Base-by-base conservation (phyloP, 2,797 vertebrate genomes). In the Eupleurogrammus muticus region DNA sequence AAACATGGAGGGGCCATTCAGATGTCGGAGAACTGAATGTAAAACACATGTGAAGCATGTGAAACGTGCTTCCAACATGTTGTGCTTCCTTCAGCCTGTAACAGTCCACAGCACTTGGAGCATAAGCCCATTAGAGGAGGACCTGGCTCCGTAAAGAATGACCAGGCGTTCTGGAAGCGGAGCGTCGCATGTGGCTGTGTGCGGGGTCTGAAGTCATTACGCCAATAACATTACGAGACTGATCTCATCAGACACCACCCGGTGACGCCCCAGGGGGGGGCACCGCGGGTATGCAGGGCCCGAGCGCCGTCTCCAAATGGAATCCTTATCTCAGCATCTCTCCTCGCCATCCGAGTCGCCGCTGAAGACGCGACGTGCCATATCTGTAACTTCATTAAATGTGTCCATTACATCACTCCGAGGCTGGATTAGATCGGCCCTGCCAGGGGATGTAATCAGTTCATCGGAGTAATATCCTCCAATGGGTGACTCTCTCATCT, bases 351-450 rank as follows among this genome's bases (percentile, higher is more conserved):
- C 73, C 58, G 72, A 84, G 77, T 85, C 56, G 13, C 60, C 61
- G 78, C 76, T 16, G 68, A 86, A 87, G 83, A 88, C 71, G 80
- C 77, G 73, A 75, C 65, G 20, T 82, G 77, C 67, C 75, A 76
- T 38, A 77, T 87, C 79, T 79, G 63, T 90, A 91, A 91, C 86
- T 83, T 88, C 80, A 87, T 91, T 91, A 90, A 80, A 88, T 42
- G 67, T 79, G 86, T 69, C 82, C 88, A 91, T 91, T 89, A 91
- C 90, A 90, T 89, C 88, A 88, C 81, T 89, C 54, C 7, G 67
- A 81, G 79, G 74, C 66, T 71, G 77, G 40, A 89, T 88, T 88
- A 87, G 83, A 89, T 87, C 73, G 81, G 74, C 56, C 60, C 56
- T 35, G 66, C 64, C 63, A 85, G 60, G 19, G 7, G 79, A 90